Percentiles rank a stretch among this genome's conserved stretches.
Evolutionary conservation across 2,797 vertebrate species (phyloP).

Genomic region (Phataginus tetradactyla): DNA sequence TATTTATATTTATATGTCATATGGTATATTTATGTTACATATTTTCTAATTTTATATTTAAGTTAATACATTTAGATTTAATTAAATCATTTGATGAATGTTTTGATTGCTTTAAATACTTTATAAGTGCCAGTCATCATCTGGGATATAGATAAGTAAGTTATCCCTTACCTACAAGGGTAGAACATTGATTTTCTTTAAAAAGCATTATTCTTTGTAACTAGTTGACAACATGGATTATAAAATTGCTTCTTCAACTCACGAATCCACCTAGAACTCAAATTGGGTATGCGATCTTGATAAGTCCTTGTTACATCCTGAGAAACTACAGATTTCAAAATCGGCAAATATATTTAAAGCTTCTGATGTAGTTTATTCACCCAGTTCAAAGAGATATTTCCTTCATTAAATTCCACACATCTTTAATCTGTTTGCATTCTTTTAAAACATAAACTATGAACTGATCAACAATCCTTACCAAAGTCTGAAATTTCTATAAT

Average conservation of each 20-base stretch:
- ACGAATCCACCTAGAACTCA: background rate
- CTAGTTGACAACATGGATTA: background rate
- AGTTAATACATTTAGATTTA: background rate
- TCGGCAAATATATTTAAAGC: background rate
- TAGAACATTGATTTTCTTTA: background rate
- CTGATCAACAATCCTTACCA: slow-evolving; percentile 22
- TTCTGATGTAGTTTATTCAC: background rate
- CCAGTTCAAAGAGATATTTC: background rate
- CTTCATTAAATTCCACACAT: background rate
- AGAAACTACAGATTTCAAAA: background rate
- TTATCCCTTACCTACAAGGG: background rate
- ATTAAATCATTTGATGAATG: background rate
- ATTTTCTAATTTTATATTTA: background rate
- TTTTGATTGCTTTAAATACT: background rate
- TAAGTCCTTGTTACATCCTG: background rate
- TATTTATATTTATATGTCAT: background rate
- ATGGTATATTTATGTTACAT: background rate
- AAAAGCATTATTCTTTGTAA: background rate
- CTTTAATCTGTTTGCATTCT: background rate
- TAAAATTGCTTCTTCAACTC: background rate
- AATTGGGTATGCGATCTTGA: background rate
- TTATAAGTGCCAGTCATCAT: background rate
- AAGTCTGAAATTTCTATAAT: slow-evolving; percentile 1
- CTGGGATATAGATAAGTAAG: background rate
- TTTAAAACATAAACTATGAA: background rate